phyloP scores from a whole-genome alignment of 2,797 vertebrate species.

The Gymnodraco acuticeps region DNA sequence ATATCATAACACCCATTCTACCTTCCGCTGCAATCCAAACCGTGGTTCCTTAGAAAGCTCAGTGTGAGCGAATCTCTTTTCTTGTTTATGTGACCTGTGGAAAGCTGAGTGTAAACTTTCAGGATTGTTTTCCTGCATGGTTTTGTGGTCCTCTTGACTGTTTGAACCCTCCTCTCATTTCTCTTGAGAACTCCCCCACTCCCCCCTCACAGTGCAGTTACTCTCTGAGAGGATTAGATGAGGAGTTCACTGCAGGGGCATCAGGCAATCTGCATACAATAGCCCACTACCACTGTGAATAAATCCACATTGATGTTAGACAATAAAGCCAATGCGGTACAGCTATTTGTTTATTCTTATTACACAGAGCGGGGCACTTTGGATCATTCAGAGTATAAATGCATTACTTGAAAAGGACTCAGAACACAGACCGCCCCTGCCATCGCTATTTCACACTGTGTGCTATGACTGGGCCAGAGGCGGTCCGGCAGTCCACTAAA shows the following conservation, averaged over 20 bases:
- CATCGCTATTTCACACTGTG: conserved; percentile 35
- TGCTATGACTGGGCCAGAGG: conserved; percentile 61
- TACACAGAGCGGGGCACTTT: conserved; percentile 44
- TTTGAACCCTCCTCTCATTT: conserved; percentile 66
- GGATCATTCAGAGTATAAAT: conserved; percentile 57
- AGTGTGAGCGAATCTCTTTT: conserved; percentile 10
- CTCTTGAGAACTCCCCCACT: conserved; percentile 46
- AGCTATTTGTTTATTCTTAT: conserved; percentile 75
- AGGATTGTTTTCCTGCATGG: conserved; percentile 29
- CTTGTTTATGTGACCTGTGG: conserved; percentile 25
- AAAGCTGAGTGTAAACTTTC: conserved; percentile 40
- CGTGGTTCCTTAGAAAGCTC: conserved; percentile 20
- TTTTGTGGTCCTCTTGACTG: conserved; percentile 64
- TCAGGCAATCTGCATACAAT: conserved; percentile 78
- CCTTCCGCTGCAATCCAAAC: conserved; percentile 39
- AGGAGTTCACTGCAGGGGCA: conserved; percentile 74
- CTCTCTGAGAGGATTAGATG: conserved; percentile 67
- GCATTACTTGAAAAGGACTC: conserved; percentile 57
- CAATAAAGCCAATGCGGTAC: conserved; percentile 70
- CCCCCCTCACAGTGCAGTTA: conserved; percentile 40
- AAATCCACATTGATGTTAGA: conserved; percentile 75
- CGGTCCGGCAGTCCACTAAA: conserved; percentile 62
- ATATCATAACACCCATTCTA: conserved; percentile 38
- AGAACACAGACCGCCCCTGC: conserved; percentile 20
- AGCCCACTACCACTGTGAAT: conserved; percentile 57